Evolutionary conservation across 2,888 invertebrate species (phyloP), one percentile per base, ranked within the genome.

Genomic region (Drosophila lacicola): DNA sequence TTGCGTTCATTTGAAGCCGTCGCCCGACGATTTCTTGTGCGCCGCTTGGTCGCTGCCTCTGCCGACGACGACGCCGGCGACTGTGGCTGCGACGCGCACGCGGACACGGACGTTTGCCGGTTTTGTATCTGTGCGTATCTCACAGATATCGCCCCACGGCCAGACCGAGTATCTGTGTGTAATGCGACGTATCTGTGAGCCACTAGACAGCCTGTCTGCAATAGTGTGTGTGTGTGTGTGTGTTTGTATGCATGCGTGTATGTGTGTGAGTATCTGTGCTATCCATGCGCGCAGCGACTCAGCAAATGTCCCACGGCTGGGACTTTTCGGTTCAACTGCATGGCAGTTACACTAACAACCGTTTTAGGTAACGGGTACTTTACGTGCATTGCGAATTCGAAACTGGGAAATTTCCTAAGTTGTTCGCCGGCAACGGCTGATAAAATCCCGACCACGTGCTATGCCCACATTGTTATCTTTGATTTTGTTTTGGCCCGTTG

Each of bases 1-100:
- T 93, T 92, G 91, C 90, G 91, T 92, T 91, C 92, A 92, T 93
- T 92, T 93, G 93, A 93, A 90, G 88, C 89, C 78, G 79, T 89
- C 82, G 88, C 84, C 88, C 85, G 78, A 83, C 86, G 83, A 88
- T 86, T 89, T 90, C 90, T 89, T 87, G 80, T 85, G 83, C 80
- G 83, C 83, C 82, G 81, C 85, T 82, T 70, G 69, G 78, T 49
- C 74, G 64, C 72, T 64, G 56, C 45, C 71, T 41, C 67, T 63
- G 78, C 74, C 70, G 37, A 19, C 65, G 57, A 8, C 70, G 66
- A 34, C 74, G 65, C 29, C 65, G 56, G 21, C 74, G 21, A 70
- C 70, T 72, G 82, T 54, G 58, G 56, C 74, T 61, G 82, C 78
- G 80, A 74, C 78, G 77, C 76, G 58, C 44, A 68, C 57, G 69